Evolutionary conservation across 2,888 invertebrate genomes (phyloP).

Genomic region (Galeopsomyia nigrocyanea): DNA sequence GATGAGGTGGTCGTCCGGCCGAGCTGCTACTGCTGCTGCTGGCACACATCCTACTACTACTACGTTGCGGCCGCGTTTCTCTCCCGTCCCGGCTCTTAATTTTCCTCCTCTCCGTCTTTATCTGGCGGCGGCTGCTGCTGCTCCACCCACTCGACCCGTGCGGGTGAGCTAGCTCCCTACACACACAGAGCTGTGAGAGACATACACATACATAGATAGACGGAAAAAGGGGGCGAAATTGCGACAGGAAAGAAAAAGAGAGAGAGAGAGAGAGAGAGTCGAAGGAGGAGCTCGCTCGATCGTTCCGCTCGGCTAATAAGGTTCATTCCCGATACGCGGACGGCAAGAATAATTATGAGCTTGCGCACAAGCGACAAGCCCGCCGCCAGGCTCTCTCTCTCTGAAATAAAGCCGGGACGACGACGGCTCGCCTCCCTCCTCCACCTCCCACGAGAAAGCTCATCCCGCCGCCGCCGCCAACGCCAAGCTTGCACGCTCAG

Average conservation of each 20-base stretch:
- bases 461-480: slow-evolving; percentile 3
- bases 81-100: slow-evolving; percentile 21
- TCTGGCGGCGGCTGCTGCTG: slow-evolving; percentile 2
- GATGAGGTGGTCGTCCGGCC: too few species aligned
- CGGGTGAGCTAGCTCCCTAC: neutral
- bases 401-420: neutral
- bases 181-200: too few species aligned
- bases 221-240: slow-evolving; percentile 5
- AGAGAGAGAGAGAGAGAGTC: slow-evolving; percentile 42
- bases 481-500: slow-evolving; percentile 1
- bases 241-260: slow-evolving; percentile 23
- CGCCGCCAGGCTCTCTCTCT: slow-evolving; percentile 37
- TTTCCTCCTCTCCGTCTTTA: slow-evolving; percentile 23
- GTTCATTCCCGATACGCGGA: slow-evolving; percentile 55
- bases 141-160: too few species aligned
- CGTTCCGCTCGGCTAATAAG: slow-evolving; percentile 52
- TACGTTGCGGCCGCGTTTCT: too few species aligned
- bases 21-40: neutral
- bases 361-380: slow-evolving; percentile 61
- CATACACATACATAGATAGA: too few species aligned
- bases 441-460: neutral
- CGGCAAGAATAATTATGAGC: slow-evolving; percentile 66
- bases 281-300: slow-evolving; percentile 20
- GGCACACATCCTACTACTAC: slow-evolving; percentile 12
- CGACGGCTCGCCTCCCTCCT: slow-evolving; percentile 5